Conservation (phyloP, 2,113 vertebrate species). For the Odobenus rosmarus region DNA sequence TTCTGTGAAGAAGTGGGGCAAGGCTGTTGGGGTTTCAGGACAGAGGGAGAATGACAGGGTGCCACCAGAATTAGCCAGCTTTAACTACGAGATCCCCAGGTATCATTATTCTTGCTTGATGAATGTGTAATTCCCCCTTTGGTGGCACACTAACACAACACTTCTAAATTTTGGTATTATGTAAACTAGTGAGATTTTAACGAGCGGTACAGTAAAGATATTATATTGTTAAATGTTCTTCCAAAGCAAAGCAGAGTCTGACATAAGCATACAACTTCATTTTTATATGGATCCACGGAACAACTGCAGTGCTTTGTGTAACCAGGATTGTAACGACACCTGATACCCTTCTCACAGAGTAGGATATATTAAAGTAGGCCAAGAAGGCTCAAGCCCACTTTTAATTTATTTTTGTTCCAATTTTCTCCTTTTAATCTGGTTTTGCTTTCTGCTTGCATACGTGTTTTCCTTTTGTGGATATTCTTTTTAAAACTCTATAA, state of each 20-base stretch:
- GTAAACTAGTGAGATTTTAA: slow-evolving; percentile 11
- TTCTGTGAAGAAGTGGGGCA: slow-evolving; percentile 65
- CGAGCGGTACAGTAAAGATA: neutral
- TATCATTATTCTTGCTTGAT: neutral
- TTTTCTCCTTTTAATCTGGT: neutral
- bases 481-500: neutral
- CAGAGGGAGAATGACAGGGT: slow-evolving; percentile 13
- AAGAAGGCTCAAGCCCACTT: neutral
- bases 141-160: neutral
- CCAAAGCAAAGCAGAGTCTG: neutral
- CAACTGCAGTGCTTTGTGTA: neutral
- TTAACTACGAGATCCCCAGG: neutral
- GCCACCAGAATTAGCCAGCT: slow-evolving; percentile 19
- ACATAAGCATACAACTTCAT: neutral
- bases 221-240: neutral
- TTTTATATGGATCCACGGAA: neutral
- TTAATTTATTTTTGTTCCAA: neutral
- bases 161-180: slow-evolving; percentile 3
- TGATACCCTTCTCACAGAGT: neutral
- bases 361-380: neutral
- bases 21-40: slow-evolving; percentile 67
- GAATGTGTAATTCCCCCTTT: slow-evolving; percentile 3
- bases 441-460: neutral
- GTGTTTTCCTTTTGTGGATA: neutral
- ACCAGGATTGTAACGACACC: neutral